Percentiles rank a stretch among this genome's conserved stretches.
These are phyloP conservation scores for Sminthurinus aureus DNA, from an alignment of 2,888 invertebrate genomes.

Conservation along the genomic window DNA sequence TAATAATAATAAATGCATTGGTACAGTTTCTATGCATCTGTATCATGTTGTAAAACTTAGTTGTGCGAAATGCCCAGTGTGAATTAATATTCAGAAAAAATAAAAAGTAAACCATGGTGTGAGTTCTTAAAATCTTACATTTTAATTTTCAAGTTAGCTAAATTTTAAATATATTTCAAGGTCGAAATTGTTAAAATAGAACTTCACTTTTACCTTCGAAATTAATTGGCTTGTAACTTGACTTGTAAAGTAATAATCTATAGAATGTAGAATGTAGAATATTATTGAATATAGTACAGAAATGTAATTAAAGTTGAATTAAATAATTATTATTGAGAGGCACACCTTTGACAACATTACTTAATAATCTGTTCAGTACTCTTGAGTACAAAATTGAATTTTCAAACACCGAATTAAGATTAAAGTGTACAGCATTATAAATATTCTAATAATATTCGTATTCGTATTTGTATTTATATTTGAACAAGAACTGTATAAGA, in stretches of 20 bases:
- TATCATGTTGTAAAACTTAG: no score
- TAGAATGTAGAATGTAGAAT: no score
- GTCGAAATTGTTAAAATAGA: background rate
- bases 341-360: slow-evolving; percentile 16
- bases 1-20: no score
- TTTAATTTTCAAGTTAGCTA: no score
- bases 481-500: background rate
- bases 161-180: no score
- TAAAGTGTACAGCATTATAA: background rate
- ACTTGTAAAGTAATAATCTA: background rate
- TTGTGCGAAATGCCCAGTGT: no score
- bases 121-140: no score
- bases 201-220: slow-evolving; percentile 21
- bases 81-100: no score
- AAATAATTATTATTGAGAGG: slow-evolving; percentile 6
- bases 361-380: background rate
- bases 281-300: background rate
- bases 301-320: background rate
- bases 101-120: no score
- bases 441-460: background rate
- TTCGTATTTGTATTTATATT: background rate
- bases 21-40: no score
- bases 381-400: slow-evolving; percentile 5
- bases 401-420: slow-evolving; percentile 8
- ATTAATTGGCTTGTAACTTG: slow-evolving; percentile 12